These are phyloP conservation scores for Zaprionus obscuricornis DNA, from an alignment of 2,888 invertebrate species.

Conservation along the genomic window DNA sequence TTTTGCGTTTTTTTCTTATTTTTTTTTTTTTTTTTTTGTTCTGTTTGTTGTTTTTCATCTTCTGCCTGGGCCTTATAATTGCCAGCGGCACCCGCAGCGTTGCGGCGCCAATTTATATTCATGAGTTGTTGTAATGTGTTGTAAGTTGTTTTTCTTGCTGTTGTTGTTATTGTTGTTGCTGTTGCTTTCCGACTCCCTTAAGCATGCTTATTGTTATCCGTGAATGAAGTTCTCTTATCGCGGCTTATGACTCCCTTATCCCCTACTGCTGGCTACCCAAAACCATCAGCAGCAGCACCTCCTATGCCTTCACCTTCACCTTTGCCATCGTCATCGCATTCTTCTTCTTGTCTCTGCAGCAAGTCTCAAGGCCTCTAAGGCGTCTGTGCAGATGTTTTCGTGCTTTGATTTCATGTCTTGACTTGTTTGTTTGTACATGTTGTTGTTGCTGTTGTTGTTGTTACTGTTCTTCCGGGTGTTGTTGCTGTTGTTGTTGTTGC, in stretches of 20 bases:
- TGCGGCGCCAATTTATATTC: conserved; percentile 74
- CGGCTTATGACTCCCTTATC: conserved; percentile 35
- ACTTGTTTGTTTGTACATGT: conserved; percentile 34
- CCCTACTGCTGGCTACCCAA: too few species aligned
- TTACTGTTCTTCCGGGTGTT: conserved; percentile 4
- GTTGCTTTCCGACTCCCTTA: conserved; percentile 52
- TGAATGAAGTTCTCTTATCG: conserved; percentile 76
- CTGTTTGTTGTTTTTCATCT: conserved; percentile 5
- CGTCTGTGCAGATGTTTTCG: conserved; percentile 44
- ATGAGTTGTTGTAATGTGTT: conserved; percentile 72
- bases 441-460: conserved; percentile 22
- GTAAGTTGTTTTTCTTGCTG: conserved; percentile 39
- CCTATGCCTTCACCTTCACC: not conserved
- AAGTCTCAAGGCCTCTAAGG: conserved; percentile 11
- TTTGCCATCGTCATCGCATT: too few species aligned
- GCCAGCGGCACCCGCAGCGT: conserved; percentile 68
- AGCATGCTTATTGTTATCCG: conserved; percentile 76
- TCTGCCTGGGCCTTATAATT: conserved; percentile 57
- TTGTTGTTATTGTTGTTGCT: conserved; percentile 24
- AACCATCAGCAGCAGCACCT: too few species aligned
- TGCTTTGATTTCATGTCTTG: conserved; percentile 61
- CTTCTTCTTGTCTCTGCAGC: too few species aligned
- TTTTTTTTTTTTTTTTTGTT: conserved; percentile 6
- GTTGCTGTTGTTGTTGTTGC: conserved; percentile 17
- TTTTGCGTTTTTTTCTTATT: conserved; percentile 3